phyloP scores from a whole-genome alignment of 2,888 invertebrate genomes.

The Gryllus longicercus region DNA sequence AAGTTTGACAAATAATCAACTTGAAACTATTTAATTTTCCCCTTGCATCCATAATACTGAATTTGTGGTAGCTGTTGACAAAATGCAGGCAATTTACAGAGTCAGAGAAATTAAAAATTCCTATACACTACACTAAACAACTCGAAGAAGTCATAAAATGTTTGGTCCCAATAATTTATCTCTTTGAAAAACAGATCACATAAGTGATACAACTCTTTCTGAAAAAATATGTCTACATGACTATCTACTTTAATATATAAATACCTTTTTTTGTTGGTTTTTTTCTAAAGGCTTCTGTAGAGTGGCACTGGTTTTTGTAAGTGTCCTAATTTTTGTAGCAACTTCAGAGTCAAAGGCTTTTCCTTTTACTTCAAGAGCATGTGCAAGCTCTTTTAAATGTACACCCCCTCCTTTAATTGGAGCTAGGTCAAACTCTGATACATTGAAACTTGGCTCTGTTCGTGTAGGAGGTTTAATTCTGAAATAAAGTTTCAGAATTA shows the following conservation, averaged over 20 bases:
- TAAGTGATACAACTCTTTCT: too few relatives aligned
- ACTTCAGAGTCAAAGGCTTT: conserved; percentile 18
- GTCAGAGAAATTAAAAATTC: not conserved
- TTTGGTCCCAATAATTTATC: too few relatives aligned
- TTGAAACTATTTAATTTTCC: too few relatives aligned
- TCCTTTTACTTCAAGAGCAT: not conserved
- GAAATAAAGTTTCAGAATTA: not conserved
- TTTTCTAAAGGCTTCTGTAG: conserved; percentile 28
- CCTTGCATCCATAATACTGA: too few relatives aligned
- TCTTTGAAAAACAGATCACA: too few relatives aligned
- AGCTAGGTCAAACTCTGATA: conserved; percentile 26
- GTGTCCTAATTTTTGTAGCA: not conserved
- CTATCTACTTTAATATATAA: too few relatives aligned
- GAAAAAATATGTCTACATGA: too few relatives aligned
- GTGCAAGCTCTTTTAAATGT: not conserved
- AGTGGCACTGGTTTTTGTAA: conserved; percentile 19
- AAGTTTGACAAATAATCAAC: too few relatives aligned
- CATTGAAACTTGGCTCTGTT: conserved; percentile 24
- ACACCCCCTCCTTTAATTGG: not conserved
- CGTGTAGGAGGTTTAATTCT: conserved; percentile 26
- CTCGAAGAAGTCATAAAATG: too few relatives aligned
- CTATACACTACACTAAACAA: not conserved
- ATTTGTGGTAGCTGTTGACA: too few relatives aligned
- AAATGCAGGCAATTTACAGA: too few relatives aligned
- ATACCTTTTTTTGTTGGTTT: conserved; percentile 25